These are phyloP conservation scores for Scaptomyza caliginosa DNA, from an alignment of 2,888 invertebrate genomes.

Conservation along the genomic window DNA sequence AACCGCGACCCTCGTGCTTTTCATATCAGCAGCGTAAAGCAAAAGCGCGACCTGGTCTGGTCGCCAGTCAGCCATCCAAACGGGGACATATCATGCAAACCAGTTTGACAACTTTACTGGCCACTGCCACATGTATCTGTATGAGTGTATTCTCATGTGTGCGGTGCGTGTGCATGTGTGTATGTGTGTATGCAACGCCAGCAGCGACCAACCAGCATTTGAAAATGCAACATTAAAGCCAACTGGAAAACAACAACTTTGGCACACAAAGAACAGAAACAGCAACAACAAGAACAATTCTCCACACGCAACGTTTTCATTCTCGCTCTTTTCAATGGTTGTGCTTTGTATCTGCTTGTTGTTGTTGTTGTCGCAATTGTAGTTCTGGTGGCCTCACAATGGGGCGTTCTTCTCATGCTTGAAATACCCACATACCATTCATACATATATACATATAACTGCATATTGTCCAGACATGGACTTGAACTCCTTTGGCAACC, in stretches of 20 bases:
- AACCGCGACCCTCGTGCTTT: slow-evolving; percentile 58
- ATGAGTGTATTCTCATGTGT: too few species aligned
- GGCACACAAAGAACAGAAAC: slow-evolving; percentile 34
- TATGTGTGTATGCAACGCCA: slow-evolving; percentile 52
- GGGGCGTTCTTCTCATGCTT: slow-evolving; percentile 72
- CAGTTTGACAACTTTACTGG: slow-evolving; percentile 68
- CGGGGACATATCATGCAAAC: slow-evolving; percentile 67
- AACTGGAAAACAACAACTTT: slow-evolving; percentile 64
- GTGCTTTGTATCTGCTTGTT: slow-evolving; percentile 19
- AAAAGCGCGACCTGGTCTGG: slow-evolving; percentile 70
- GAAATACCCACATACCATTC: slow-evolving; percentile 54
- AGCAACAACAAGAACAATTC: slow-evolving; percentile 24
- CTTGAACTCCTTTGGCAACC: slow-evolving; percentile 25
- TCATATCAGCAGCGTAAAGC: slow-evolving; percentile 66
- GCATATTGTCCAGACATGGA: slow-evolving; percentile 50
- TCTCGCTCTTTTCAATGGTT: slow-evolving; percentile 31
- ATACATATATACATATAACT: slow-evolving; percentile 20
- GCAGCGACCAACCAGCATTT: slow-evolving; percentile 73
- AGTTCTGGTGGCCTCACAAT: slow-evolving; percentile 56
- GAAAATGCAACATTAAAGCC: slow-evolving; percentile 76
- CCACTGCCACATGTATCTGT: slow-evolving; percentile 4
- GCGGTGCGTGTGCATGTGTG: slow-evolving; percentile 12
- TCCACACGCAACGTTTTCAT: slow-evolving; percentile 62
- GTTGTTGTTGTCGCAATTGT: slow-evolving; percentile 32
- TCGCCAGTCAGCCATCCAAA: slow-evolving; percentile 59